Base-by-base conservation (phyloP, 2,113 vertebrate genomes). In the Scomber colias region DNA sequence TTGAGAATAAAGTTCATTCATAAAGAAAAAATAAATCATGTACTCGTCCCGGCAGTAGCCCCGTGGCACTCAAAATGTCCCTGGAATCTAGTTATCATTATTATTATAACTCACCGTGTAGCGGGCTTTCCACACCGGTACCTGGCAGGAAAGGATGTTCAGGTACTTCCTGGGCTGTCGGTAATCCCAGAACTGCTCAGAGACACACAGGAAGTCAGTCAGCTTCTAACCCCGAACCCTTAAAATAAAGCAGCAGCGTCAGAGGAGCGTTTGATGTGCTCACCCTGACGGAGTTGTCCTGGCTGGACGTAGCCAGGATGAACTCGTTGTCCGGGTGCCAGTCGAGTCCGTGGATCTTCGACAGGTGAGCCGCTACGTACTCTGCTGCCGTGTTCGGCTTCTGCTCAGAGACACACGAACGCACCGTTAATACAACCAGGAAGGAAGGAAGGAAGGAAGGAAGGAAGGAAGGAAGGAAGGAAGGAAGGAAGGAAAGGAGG, bases 311-410 rank as follows among this genome's bases (percentile, higher is more conserved):
- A 66, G 97, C 97, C 19, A 99, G 88, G 19, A 97, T 92, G 65
- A 97, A 97, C 84, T 99, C 98, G 0, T 97, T 98, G 87, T 99
- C 98, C 0, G 97, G 97, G 71, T 99, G 98, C 98, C 98, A 99
- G 87, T 99, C 98, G 50, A 99, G 92, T 56, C 98, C 98, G 0
- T 99, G 97, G 89, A 99, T 99, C 93, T 99, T 99, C 2, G 97
- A 99, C 79, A 99, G 95, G 85, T 99, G 98, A 68, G 98, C 98
- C 6, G 98, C 98, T 17, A 99, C 94, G 30, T 99, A 99, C 66
- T 99, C 98, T 0, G 96, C 94, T 1, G 98, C 97, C 3, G 97
- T 98, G 93, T 96, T 97, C n/a, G 98, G 97, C 93, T 99, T 99
- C 98, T 99, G 73, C 3, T 55, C 61, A 16, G 16, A 15, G 9